Base-by-base conservation (phyloP, 2,888 invertebrate genomes). In the Aleiodes alternator region DNA sequence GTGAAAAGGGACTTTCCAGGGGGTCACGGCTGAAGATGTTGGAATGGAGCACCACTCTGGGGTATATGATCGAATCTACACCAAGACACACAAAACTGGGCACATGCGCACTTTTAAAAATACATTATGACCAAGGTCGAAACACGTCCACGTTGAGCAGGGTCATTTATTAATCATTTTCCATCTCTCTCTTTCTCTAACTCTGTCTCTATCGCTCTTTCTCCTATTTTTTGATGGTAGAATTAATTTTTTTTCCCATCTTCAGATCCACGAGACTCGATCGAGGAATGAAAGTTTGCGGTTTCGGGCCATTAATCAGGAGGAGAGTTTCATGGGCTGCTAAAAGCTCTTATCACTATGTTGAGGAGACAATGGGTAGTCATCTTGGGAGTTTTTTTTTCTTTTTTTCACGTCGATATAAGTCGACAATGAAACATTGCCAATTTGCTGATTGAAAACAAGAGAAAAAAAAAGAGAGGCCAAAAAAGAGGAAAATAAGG, bases 1-100 rank as follows among this genome's bases (percentile, higher is more conserved):
- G 86, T 86, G 86, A 87, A 87, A 86, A 86, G 86, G 84, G 83
- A 83, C 84, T 87, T 86, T 87, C 86, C 86, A 81, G 81, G 82
- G 80, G 77, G 64, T 75, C 75, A 75, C 61, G 75, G 64, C 59
- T 75, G 71, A 69, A 75, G 71, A 73, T 75, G 76, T 73, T 61
- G 48, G 57, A 74, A 72, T 69, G 69, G 73, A 79, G 75, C 34
- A 34, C 23, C 66, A 43, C 79, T 79, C 74, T 72, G 81, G 81
- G 82, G 82, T 23, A 23, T 23, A 84, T 84, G 86, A 86, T 86
- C 86, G 86, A 86, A 86, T 80, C 50, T 73, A 76, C 72, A 75
- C 70, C 74, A 69, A 43, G 57, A 74, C 57, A 75, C 57, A 75
- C 75, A 77, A 23, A 23, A 23, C 23, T 23, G 23, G 75, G 79